phyloP scores from a whole-genome alignment of 2,888 invertebrate genomes.

The Zygogramma bicolorata region DNA sequence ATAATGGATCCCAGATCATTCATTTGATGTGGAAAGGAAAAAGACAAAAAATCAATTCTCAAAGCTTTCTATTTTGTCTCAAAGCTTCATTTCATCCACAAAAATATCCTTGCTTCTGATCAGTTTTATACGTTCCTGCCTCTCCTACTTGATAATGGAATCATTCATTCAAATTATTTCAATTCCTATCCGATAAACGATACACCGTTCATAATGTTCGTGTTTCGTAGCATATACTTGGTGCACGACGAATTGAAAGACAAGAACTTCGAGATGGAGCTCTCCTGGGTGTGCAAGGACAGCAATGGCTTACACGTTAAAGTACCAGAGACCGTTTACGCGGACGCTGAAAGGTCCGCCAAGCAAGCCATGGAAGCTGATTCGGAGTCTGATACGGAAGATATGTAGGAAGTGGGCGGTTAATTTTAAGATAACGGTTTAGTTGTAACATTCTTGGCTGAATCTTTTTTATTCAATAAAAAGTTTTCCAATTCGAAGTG shows the following conservation, averaged over 20 bases:
- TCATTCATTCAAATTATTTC: too few relatives aligned
- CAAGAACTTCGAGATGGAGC: constrained; percentile 94
- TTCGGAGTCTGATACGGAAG: constrained; percentile 85
- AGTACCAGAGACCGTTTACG: constrained; percentile 81
- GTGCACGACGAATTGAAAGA: constrained; percentile 96
- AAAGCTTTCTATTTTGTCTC: too few relatives aligned
- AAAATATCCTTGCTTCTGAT: too few relatives aligned
- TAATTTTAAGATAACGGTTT: constrained; percentile 7
- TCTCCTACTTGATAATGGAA: too few relatives aligned
- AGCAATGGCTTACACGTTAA: constrained; percentile 84
- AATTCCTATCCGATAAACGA: too few relatives aligned
- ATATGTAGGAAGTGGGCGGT: constrained; percentile 70
- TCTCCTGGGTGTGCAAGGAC: constrained; percentile 92
- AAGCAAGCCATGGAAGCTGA: constrained; percentile 91
- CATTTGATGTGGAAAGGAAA: too few relatives aligned
- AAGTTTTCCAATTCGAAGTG: background rate
- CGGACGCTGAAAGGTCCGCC: constrained; percentile 89
- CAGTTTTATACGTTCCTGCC: too few relatives aligned
- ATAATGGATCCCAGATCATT: too few relatives aligned
- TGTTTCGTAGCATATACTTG: constrained; percentile 79
- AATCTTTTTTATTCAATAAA: background rate
- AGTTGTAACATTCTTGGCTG: background rate
- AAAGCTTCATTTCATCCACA: too few relatives aligned
- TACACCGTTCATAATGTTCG: too few relatives aligned
- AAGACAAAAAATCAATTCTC: too few relatives aligned